Evolutionary conservation across 2,888 invertebrate species (phyloP).

Genomic region (Malachius bipustulatus): DNA sequence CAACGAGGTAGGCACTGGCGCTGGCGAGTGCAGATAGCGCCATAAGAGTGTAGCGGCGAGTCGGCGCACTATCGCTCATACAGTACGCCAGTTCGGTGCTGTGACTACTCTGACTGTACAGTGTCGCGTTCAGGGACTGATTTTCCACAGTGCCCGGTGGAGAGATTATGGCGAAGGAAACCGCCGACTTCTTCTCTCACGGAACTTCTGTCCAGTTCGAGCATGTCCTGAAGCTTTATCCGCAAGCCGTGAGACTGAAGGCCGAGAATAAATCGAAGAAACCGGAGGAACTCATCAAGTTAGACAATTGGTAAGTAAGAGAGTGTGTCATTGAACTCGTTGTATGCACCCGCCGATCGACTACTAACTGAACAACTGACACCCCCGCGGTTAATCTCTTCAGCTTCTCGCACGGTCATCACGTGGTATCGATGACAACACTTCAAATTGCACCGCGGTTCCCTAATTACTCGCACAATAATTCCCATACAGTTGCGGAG

Average conservation of each 20-base stretch:
- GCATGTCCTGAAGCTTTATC: slow-evolving; percentile 81
- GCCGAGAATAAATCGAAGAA: slow-evolving; percentile 85
- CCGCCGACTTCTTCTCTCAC: slow-evolving; percentile 87
- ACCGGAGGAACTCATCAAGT: slow-evolving; percentile 86
- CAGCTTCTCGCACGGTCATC: slow-evolving; percentile 41
- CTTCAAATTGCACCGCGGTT: slow-evolving; percentile 16
- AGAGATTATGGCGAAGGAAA: slow-evolving; percentile 73
- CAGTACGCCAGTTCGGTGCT: slow-evolving; percentile 25
- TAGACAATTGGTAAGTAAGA: slow-evolving; percentile 81
- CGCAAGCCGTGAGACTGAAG: slow-evolving; percentile 80
- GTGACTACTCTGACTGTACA: slow-evolving; percentile 20
- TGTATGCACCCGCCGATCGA: slow-evolving; percentile 13
- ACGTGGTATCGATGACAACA: slow-evolving; percentile 61
- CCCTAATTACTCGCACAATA: neutral
- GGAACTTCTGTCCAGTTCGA: slow-evolving; percentile 79
- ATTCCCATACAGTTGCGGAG: neutral
- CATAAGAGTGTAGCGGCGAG: slow-evolving; percentile 22
- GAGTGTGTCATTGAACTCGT: slow-evolving; percentile 32
- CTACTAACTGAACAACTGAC: slow-evolving; percentile 28
- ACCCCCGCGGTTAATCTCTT: slow-evolving; percentile 42
- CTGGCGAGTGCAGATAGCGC: too few relatives aligned
- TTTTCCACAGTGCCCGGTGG: slow-evolving; percentile 11
- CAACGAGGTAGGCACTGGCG: too few relatives aligned
- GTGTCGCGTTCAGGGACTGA: slow-evolving; percentile 2
- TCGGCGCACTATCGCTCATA: slow-evolving; percentile 20